Percentiles rank a stretch among this genome's conserved stretches.
Evolutionary conservation across 2,797 vertebrate genomes (phyloP).

Genomic region (Coendou prehensilis): DNA sequence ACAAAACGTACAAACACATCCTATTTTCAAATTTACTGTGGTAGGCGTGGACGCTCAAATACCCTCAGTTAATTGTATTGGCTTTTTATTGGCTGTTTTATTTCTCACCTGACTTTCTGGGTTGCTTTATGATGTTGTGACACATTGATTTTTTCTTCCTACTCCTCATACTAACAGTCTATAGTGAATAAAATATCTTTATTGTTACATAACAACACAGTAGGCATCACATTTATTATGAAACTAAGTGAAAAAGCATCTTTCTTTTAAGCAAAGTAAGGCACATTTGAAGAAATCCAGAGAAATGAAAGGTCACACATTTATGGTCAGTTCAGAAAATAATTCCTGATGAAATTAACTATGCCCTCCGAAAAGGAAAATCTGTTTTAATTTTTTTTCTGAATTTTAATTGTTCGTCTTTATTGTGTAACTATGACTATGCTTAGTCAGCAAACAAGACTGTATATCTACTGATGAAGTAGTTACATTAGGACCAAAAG

Average conservation of each 20-base stretch:
- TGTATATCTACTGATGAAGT: conserved; percentile 52
- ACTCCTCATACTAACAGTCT: conserved; percentile 10
- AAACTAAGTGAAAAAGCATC: conserved; percentile 7
- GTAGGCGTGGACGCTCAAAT: background rate
- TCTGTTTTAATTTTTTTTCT: conserved; percentile 24
- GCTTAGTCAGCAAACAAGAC: conserved; percentile 71
- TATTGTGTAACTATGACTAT: conserved; percentile 51
- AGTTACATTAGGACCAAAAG: conserved; percentile 64
- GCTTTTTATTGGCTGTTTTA: conserved; percentile 38
- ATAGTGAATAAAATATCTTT: conserved; percentile 74
- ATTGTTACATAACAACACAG: background rate
- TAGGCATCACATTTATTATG: conserved; percentile 48
- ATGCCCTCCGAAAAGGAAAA: background rate
- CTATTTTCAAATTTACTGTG: conserved; percentile 31
- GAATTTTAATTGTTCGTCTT: conserved; percentile 71
- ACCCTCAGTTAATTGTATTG: conserved; percentile 56
- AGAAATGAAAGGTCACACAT: conserved; percentile 10
- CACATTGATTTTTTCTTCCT: conserved; percentile 71
- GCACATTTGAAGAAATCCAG: background rate
- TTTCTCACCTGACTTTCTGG: conserved; percentile 65
- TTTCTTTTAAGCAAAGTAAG: conserved; percentile 39
- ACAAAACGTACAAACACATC: background rate
- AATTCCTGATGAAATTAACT: conserved; percentile 60
- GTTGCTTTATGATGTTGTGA: conserved; percentile 67
- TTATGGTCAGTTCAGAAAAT: conserved; percentile 44